These are phyloP conservation scores for Neosilurus hyrtlii DNA, from an alignment of 2,797 vertebrate genomes.

Conservation along the genomic window DNA sequence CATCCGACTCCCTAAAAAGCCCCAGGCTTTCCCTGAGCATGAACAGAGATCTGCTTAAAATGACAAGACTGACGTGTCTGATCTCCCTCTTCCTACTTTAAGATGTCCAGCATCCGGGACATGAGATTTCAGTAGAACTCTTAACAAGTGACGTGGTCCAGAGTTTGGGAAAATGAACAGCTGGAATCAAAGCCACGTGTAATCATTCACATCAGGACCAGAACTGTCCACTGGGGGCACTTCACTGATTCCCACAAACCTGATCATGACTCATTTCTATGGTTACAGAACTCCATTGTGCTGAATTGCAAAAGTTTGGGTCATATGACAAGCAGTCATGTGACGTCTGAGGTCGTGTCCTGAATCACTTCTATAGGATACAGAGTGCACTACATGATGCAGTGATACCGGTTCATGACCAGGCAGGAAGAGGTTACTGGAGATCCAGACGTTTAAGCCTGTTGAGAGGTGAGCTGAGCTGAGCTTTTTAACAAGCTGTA, in stretches of 20 bases:
- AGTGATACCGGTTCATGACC: background rate
- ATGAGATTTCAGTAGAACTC: too few species aligned
- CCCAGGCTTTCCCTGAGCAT: background rate
- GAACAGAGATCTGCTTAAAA: background rate
- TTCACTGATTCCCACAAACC: background rate
- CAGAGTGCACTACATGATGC: background rate
- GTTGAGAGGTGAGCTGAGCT: background rate
- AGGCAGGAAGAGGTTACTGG: background rate
- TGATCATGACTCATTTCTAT: background rate
- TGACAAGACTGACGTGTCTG: background rate
- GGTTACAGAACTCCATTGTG: background rate
- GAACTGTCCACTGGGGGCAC: background rate
- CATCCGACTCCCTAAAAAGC: background rate
- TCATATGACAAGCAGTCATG: slow-evolving; percentile 19
- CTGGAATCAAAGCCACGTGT: too few species aligned
- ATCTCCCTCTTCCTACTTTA: background rate
- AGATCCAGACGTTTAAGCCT: background rate
- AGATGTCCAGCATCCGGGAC: background rate
- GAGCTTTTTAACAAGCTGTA: background rate
- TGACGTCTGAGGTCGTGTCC: background rate
- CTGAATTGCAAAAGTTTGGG: background rate
- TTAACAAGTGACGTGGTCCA: too few species aligned
- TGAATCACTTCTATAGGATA: background rate
- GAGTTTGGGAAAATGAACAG: too few species aligned
- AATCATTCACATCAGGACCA: background rate